Evolutionary conservation across 2,888 invertebrate species (phyloP).

Genomic region (Bellardia pandia): DNA sequence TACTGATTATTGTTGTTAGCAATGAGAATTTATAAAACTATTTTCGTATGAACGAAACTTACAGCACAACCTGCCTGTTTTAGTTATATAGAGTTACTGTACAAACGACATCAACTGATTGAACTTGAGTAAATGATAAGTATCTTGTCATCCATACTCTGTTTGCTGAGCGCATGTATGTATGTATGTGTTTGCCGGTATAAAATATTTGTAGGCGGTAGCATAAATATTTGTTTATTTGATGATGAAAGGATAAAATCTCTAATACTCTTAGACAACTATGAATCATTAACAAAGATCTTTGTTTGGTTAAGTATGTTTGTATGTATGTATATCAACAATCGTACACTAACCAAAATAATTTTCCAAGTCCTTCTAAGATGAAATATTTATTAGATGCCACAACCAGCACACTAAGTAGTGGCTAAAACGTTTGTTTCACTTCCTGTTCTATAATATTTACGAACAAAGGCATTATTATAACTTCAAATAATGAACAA

Average conservation of each 20-base stretch:
- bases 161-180: background rate
- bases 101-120: too few relatives aligned
- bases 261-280: background rate
- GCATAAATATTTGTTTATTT: background rate
- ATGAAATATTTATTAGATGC: background rate
- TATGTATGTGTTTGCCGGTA: background rate
- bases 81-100: too few relatives aligned
- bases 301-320: background rate
- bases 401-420: constrained; percentile 15
- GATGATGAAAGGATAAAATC: background rate
- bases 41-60: too few relatives aligned
- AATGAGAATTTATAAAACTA: too few relatives aligned
- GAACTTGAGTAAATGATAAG: background rate
- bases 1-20: background rate
- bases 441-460: constrained; percentile 2
- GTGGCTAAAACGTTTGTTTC: constrained; percentile 2
- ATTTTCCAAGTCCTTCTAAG: background rate
- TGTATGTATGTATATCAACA: background rate
- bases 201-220: too few relatives aligned
- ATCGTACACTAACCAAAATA: background rate
- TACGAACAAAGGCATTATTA: constrained; percentile 5
- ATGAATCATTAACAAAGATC: background rate
- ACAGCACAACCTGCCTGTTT: too few relatives aligned
- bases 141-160: background rate
- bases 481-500: background rate